These are phyloP conservation scores for Spheniscus mendiculus DNA, from an alignment of 2,113 vertebrate genomes.

Conservation along the genomic window DNA sequence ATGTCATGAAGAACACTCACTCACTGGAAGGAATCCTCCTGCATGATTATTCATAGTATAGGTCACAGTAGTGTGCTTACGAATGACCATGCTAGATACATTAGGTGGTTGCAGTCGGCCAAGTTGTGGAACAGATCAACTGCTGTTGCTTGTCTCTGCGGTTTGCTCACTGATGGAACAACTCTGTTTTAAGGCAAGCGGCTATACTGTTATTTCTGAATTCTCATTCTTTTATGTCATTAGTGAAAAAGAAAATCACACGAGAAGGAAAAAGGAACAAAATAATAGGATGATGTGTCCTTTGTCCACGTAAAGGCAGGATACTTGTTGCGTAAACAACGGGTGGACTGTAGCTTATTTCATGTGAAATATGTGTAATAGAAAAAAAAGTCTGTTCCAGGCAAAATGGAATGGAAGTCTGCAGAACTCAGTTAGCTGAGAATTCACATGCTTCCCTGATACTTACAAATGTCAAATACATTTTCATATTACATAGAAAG, in stretches of 20 bases:
- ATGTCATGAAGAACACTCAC: neutral
- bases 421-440: neutral
- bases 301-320: neutral
- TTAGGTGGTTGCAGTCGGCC: neutral
- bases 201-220: neutral
- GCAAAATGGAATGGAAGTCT: neutral
- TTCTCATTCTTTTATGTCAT: neutral
- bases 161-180: neutral
- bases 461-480: neutral
- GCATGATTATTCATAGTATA: rapidly evolving
- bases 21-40: neutral
- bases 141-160: neutral
- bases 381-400: neutral
- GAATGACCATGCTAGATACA: rapidly evolving
- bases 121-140: neutral
- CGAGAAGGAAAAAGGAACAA: neutral
- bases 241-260: neutral
- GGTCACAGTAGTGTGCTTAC: rapidly evolving
- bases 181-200: neutral
- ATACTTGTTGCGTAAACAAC: neutral
- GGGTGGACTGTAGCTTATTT: neutral
- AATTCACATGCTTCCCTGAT: neutral
- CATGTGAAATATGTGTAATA: neutral
- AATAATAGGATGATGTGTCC: neutral
- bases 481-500: neutral